A percentile compares a stretch with the other conserved stretches of the same genome.
These are phyloP conservation scores for Lepidurus arcticus DNA, from an alignment of 1,140 invertebrate genomes.

Conservation along the genomic window DNA sequence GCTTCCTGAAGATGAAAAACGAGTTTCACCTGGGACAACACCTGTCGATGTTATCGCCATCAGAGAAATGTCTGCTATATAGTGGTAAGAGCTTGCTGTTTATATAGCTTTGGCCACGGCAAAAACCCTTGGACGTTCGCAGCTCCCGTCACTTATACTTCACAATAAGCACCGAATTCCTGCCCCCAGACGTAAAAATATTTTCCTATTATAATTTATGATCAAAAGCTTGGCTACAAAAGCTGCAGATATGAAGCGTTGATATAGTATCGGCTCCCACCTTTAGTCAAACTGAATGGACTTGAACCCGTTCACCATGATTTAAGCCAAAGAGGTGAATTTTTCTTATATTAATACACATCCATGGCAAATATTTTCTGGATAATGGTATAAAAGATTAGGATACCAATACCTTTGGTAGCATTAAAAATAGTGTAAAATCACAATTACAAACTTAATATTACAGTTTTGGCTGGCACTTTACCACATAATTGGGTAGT, in stretches of 20 bases:
- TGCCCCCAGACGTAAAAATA: background rate
- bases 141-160: constrained; percentile 15
- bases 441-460: no score
- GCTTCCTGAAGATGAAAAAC: constrained; percentile 19
- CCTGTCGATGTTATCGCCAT: background rate
- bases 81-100: constrained; percentile 8
- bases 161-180: constrained; percentile 3
- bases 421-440: no score
- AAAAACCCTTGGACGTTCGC: background rate
- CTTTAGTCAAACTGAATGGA: no score
- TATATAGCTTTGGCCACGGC: background rate
- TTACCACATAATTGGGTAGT: no score
- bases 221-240: background rate
- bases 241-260: background rate
- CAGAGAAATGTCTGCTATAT: constrained; percentile 8
- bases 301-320: no score
- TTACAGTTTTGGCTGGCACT: no score
- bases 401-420: no score
- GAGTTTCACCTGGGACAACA: background rate
- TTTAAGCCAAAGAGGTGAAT: no score
- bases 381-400: no score
- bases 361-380: no score
- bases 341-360: no score
- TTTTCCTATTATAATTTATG: background rate
- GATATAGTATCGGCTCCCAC: background rate